A percentile compares a stretch with the other conserved stretches of the same genome.
Conservation (phyloP, 2,113 vertebrate species). For the Alouatta palliata region DNA sequence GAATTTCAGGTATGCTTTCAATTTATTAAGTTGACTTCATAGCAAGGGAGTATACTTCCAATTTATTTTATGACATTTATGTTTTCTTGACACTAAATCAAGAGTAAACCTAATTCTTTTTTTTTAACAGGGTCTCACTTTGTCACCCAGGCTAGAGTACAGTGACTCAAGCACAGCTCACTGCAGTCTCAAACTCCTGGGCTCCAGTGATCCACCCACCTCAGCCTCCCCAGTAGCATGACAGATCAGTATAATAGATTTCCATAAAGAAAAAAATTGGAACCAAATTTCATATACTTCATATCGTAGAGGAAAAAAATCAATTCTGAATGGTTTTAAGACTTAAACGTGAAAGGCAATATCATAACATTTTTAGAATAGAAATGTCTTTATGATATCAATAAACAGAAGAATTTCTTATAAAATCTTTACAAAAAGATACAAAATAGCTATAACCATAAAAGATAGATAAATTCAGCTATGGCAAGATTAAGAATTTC, state of each 20-base stretch:
- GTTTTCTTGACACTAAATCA: background rate
- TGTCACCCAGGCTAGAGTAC: too few species aligned
- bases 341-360: background rate
- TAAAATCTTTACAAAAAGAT: background rate
- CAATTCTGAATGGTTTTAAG: background rate
- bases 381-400: background rate
- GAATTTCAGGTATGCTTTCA: background rate
- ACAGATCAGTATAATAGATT: background rate
- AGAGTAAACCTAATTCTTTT: background rate
- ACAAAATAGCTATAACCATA: background rate
- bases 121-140: too few species aligned
- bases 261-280: background rate
- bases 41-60: background rate
- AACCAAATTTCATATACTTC: background rate
- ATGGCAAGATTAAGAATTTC: background rate
- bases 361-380: background rate
- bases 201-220: too few species aligned
- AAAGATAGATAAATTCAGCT: background rate
- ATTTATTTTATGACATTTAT: background rate
- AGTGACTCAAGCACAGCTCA: too few species aligned
- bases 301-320: background rate
- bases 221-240: too few species aligned
- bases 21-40: background rate
- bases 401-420: background rate
- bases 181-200: too few species aligned